Base-by-base conservation (phyloP, 1,140 invertebrate species). In the Psix sp. region DNA sequence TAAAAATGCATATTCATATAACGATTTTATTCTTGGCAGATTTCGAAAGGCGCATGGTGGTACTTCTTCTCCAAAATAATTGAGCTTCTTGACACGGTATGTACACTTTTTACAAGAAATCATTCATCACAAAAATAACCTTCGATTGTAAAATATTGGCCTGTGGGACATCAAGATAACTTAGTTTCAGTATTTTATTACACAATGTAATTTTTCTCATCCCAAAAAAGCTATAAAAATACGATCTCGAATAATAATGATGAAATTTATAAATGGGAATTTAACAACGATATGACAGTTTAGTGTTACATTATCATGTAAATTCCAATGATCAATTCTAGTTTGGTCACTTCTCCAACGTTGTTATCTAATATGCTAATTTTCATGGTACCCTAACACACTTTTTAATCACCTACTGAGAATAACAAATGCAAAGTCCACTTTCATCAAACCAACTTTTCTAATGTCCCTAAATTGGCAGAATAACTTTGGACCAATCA, bases 81-180 rank as follows among this genome's bases (percentile, higher is more conserved):
- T 1, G 92, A 93, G 70, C 87, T 93, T 9, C 67, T 92, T 5
- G 92, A 93, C 67, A 93, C 94, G 71, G 85, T 86, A 49, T 83
- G 84, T 71, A 56, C 54, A 31, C 18, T 54, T 45, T 17, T 35
- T 35, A 35, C 14, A 39, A 26, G 21, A 31, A 2, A 40, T n/a
- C 6, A 7, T 11, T 21, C n/a, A 6, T 17, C 16, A 18, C n/a
- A n/a, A n/a, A n/a, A n/a, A n/a, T n/a, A n/a, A n/a, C n/a, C n/a
- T n/a, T n/a, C n/a, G n/a, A n/a, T n/a, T n/a, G n/a, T n/a, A n/a
- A n/a, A n/a, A n/a, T n/a, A n/a, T n/a, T n/a, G n/a, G n/a, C n/a
- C n/a, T n/a, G n/a, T n/a, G n/a, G n/a, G n/a, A n/a, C n/a, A n/a
- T n/a, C n/a, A n/a, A n/a, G n/a, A n/a, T n/a, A n/a, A n/a, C n/a